A percentile compares a stretch with the other conserved stretches of the same genome.
Evolutionary conservation across 2,888 invertebrate species (phyloP).

Genomic region (Tigriopus californicus): DNA sequence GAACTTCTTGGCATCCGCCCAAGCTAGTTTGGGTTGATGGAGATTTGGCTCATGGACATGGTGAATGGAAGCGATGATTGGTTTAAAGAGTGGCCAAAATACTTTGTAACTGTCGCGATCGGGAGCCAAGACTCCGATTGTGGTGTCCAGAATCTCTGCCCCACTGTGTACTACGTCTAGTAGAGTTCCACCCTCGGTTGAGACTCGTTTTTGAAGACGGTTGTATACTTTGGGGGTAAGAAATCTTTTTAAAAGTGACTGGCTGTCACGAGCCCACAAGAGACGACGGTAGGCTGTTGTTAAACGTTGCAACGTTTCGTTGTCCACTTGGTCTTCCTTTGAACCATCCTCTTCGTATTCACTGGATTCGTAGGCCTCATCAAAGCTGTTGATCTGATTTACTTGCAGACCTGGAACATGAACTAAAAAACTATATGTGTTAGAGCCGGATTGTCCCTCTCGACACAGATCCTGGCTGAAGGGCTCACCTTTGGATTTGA

Average conservation of each 20-base stretch:
- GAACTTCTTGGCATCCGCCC: not conserved
- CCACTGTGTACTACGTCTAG: constrained; percentile 79
- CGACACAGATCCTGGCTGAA: no score
- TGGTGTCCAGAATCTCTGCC: constrained; percentile 46
- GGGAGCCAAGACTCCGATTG: constrained; percentile 55
- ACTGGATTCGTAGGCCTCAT: no score
- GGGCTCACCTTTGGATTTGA: no score
- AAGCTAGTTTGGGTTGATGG: not conserved
- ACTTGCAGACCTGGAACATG: no score
- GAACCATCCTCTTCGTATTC: constrained; percentile 34
- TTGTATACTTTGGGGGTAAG: constrained; percentile 53
- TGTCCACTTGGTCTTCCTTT: constrained; percentile 39
- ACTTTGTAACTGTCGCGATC: constrained; percentile 68
- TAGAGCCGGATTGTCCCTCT: no score
- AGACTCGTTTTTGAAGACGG: constrained; percentile 49
- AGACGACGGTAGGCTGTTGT: not conserved
- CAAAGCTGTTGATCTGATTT: no score
- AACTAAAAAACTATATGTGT: no score
- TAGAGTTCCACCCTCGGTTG: constrained; percentile 60
- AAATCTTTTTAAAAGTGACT: constrained; percentile 43
- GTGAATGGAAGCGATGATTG: constrained; percentile 37
- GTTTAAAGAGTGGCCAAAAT: constrained; percentile 60
- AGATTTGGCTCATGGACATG: not conserved
- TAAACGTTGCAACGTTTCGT: not conserved
- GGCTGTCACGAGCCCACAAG: constrained; percentile 20